These are phyloP conservation scores for Glaucidium brasilianum DNA, from an alignment of 2,113 vertebrate species.

Conservation along the genomic window DNA sequence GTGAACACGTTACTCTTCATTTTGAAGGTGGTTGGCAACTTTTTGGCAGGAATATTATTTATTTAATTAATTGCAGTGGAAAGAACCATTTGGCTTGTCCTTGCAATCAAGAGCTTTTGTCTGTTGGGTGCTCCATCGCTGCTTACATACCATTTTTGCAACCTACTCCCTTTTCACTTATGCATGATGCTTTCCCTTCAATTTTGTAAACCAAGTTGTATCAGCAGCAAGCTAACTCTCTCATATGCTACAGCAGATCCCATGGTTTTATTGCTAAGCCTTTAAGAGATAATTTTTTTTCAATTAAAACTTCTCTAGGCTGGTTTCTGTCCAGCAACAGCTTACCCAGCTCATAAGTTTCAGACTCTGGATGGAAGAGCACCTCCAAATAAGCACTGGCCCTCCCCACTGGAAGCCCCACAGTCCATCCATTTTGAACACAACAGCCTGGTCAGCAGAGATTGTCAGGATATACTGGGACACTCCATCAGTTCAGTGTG, in stretches of 20 bases:
- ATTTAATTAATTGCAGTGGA: constrained; percentile 42
- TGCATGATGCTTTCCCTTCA: not conserved
- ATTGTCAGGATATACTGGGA: not conserved
- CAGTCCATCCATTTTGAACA: not conserved
- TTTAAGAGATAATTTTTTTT: not conserved
- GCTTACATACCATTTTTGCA: not conserved
- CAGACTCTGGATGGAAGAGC: not conserved
- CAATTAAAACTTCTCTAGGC: not conserved
- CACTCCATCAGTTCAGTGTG: not conserved
- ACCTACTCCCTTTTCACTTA: not conserved
- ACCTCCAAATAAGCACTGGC: not conserved
- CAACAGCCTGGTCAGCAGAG: not conserved
- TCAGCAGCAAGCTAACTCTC: not conserved
- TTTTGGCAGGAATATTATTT: constrained; percentile 52
- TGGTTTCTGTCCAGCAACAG: not conserved
- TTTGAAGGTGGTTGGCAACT: constrained; percentile 25
- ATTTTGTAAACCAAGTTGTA: not conserved
- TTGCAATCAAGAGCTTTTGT: not conserved
- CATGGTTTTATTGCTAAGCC: not conserved
- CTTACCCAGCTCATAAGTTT: not conserved
- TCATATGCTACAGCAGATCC: not conserved
- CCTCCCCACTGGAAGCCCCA: not conserved
- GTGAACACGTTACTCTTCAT: constrained; percentile 12
- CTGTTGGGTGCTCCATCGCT: not conserved
- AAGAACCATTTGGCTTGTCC: not conserved